phyloP scores from a whole-genome alignment of 2,113 vertebrate genomes.

The Silurus asotus region DNA sequence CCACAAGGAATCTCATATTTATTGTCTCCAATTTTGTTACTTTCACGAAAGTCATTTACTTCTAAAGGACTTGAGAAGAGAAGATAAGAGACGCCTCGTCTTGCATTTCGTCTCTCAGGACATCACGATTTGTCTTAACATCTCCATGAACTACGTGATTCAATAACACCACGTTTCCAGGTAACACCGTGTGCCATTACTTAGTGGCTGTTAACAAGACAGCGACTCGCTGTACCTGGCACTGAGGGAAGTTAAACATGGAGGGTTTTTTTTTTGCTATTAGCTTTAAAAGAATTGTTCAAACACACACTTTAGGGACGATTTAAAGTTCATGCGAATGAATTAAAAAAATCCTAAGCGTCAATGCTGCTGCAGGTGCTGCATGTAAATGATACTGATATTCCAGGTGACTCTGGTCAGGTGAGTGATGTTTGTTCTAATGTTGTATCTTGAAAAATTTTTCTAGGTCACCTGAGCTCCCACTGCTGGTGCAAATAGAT shows the following conservation, averaged over 20 bases:
- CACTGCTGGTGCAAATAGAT: neutral
- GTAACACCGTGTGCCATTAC: constrained; percentile 37
- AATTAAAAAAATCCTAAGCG: neutral
- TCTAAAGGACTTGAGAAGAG: constrained; percentile 56
- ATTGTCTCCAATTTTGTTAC: constrained; percentile 60
- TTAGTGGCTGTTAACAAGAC: constrained; percentile 34
- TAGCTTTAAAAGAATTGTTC: neutral
- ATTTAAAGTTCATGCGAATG: neutral
- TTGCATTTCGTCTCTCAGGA: neutral
- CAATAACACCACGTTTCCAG: constrained; percentile 40
- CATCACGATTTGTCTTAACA: constrained; percentile 10
- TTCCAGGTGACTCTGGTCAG: constrained; percentile 3
- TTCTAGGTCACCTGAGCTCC: constrained; percentile 40
- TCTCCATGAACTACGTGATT: constrained; percentile 1
- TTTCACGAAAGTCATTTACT: constrained; percentile 60
- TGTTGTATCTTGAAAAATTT: constrained; percentile 30
- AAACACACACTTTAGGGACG: neutral
- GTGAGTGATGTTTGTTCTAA: constrained; percentile 35
- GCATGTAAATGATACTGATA: neutral
- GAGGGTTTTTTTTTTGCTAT: neutral
- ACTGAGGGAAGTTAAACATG: neutral
- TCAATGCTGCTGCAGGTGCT: neutral
- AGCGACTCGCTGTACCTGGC: neutral
- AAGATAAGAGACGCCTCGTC: constrained; percentile 34
- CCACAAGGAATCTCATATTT: constrained; percentile 56